Conservation (phyloP, 1,140 invertebrate species). For the Mya arenaria region DNA sequence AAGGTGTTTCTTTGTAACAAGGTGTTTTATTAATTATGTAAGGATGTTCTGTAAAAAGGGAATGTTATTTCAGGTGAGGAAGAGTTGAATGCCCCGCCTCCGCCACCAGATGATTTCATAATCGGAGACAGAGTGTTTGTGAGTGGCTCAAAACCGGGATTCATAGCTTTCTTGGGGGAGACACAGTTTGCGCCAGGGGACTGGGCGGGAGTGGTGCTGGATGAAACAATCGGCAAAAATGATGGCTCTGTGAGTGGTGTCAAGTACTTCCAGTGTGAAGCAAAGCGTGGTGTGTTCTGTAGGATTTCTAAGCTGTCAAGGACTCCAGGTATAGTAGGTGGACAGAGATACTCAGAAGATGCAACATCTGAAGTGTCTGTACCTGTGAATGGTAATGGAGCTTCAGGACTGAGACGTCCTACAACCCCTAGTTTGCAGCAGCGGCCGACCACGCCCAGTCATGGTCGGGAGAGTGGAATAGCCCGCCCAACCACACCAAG, state of each 20-base stretch:
- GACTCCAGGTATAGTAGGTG: conserved; percentile 83
- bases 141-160: conserved; percentile 95
- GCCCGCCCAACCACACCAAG: conserved; percentile 44
- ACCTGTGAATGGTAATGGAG: conserved; percentile 42
- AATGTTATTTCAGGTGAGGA: conserved; percentile 66
- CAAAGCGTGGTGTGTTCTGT: conserved; percentile 96
- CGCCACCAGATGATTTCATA: conserved; percentile 89
- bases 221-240: conserved; percentile 81
- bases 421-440: conserved; percentile 56
- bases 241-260: conserved; percentile 81
- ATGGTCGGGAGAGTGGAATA: background rate
- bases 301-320: conserved; percentile 93
- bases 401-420: conserved; percentile 23
- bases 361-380: conserved; percentile 41
- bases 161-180: conserved; percentile 98
- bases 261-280: conserved; percentile 90
- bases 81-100: conserved; percentile 58
- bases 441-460: conserved; percentile 35
- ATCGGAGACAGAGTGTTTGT: conserved; percentile 98
- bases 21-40: too few species aligned
- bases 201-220: conserved; percentile 81
- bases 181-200: conserved; percentile 84
- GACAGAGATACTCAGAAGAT: conserved; percentile 55
- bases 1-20: too few species aligned
- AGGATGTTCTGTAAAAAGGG: too few species aligned